Evolutionary conservation across 1,140 invertebrate genomes (phyloP).

Genomic region (Nixonia krombeini): DNA sequence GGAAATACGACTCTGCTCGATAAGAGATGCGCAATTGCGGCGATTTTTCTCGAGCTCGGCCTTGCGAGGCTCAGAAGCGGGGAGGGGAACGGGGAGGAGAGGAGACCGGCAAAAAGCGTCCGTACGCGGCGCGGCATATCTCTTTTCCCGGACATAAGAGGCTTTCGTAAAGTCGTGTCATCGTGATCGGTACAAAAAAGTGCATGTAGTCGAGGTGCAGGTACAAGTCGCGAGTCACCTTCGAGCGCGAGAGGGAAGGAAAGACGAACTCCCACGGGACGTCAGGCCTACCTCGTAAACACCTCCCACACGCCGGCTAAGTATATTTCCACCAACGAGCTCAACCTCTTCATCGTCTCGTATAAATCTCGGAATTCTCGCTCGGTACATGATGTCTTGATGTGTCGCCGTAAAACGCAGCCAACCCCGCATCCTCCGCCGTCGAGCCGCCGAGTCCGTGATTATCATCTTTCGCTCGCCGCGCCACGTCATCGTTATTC

Average conservation of each 20-base stretch:
- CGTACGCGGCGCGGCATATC: too few species aligned
- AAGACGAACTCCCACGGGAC: slow-evolving; percentile 30
- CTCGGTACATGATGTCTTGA: slow-evolving; percentile 39
- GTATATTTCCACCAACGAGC: slow-evolving; percentile 34
- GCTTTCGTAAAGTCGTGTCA: slow-evolving; percentile 23
- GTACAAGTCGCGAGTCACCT: slow-evolving; percentile 23
- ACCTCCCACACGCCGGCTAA: slow-evolving; percentile 37
- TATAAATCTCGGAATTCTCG: slow-evolving; percentile 39
- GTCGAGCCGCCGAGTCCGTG: too few species aligned
- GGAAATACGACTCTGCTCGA: too few species aligned
- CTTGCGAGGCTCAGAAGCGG: too few species aligned
- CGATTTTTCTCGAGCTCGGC: too few species aligned
- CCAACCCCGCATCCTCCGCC: slow-evolving; percentile 26
- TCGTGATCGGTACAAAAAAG: slow-evolving; percentile 26
- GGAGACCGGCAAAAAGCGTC: too few species aligned
- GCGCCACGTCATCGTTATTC: background rate
- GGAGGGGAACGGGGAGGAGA: too few species aligned
- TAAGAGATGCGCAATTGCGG: too few species aligned
- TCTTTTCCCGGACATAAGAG: slow-evolving; percentile 23
- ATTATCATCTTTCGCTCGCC: slow-evolving; percentile 24
- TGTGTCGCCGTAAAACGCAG: slow-evolving; percentile 39
- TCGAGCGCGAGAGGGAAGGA: slow-evolving; percentile 27
- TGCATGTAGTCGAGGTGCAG: slow-evolving; percentile 17
- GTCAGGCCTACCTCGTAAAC: slow-evolving; percentile 42
- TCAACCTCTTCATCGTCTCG: slow-evolving; percentile 31